phyloP scores from a whole-genome alignment of 2,797 vertebrate species.

The Selene dorsalis region DNA sequence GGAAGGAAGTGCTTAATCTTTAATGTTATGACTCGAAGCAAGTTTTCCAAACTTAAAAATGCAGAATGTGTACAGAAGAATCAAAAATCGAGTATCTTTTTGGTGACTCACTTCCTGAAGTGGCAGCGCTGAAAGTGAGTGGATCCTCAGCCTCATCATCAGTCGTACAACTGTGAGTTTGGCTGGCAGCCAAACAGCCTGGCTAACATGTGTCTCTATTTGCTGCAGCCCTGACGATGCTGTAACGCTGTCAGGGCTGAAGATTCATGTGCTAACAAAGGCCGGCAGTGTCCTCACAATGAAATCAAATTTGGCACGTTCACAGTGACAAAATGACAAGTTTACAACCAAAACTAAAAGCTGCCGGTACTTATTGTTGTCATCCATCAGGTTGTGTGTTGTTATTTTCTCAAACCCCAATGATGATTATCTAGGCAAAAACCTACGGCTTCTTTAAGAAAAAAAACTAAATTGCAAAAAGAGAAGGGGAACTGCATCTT shows the following conservation, averaged over 20 bases:
- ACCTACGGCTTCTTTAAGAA: neutral
- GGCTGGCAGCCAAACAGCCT: conserved; percentile 51
- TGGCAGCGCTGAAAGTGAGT: conserved; percentile 56
- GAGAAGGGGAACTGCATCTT: neutral
- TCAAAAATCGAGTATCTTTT: neutral
- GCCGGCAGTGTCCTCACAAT: conserved; percentile 18
- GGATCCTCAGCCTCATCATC: conserved; percentile 38
- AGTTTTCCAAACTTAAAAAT: neutral
- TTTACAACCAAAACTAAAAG: conserved; percentile 11
- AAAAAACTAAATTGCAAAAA: neutral
- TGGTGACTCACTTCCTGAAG: conserved; percentile 52
- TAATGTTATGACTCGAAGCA: neutral
- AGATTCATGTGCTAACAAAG: conserved; percentile 63
- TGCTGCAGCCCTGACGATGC: conserved; percentile 55
- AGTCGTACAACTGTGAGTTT: conserved; percentile 43
- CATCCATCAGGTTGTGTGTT: neutral
- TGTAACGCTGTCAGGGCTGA: conserved; percentile 59
- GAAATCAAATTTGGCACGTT: conserved; percentile 29
- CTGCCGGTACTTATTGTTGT: neutral
- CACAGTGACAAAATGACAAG: neutral
- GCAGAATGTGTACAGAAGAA: neutral
- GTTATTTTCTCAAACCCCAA: neutral
- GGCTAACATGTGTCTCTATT: conserved; percentile 61
- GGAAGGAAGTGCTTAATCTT: conserved; percentile 34
- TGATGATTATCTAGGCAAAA: neutral